Evolutionary conservation across 92 coral and sea anemone species (phyloP), one percentile per base, ranked within the genome.

Genomic region (Desmophyllum pertusum): DNA sequence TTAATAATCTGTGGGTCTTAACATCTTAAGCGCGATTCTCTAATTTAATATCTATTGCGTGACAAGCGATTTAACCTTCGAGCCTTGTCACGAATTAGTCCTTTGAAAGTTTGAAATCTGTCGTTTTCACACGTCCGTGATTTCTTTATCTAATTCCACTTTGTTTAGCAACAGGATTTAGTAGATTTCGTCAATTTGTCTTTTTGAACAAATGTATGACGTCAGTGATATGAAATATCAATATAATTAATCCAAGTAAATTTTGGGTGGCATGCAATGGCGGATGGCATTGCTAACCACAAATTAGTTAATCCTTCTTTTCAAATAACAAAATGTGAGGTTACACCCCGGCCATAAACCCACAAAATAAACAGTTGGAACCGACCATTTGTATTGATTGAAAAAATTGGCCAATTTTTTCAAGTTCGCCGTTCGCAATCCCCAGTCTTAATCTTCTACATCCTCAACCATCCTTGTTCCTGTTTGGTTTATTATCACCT

Each of bases 21-120:
- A 79, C 30, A 67, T 17, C 43, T 33, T 67, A 46, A 66, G 48
- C 13, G 48, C 13, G 65, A 15, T 23, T 51, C 10, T 43, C 40
- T 17, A 78, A 79, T 65, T n/a, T n/a, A n/a, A n/a, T 66, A 79
- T 35, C 75, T 45, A 5, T 75, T 43, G 35, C 40, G 50, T 5
- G 55, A 68, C 72, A 80, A 80, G 42, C 48, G 67, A 35, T 51
- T 68, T 80, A 43, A 50, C 65, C 52, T 69, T 5, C 33, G n/a
- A 10, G 10, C 18, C 45, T 36, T 45, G 65, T 50, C 76, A 66
- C 75, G 33, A 63, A 63, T 43, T 51, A 79, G 40, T 45, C 8
- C 63, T 19, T 43, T 17, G 40, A 40, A 36, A 68, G 84, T 38
- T n/a, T 68, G 29, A 80, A 68, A 68, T 68, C 62, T 23, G 63